These are phyloP conservation scores for Cosmorhoe ocellata DNA, from an alignment of 2,888 invertebrate genomes.

Conservation along the genomic window DNA sequence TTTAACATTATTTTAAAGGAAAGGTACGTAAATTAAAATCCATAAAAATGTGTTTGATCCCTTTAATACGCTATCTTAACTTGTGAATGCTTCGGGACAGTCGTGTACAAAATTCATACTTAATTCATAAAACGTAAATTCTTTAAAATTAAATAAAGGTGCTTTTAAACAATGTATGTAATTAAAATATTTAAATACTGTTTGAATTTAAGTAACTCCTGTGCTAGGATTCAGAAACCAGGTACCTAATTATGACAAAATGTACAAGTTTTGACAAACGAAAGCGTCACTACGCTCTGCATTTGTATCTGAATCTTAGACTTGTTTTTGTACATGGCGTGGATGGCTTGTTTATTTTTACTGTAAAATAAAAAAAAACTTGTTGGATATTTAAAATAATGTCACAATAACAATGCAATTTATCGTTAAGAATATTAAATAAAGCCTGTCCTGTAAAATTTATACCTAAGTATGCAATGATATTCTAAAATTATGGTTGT, in stretches of 20 bases:
- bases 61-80: slow-evolving; percentile 37
- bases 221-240: too few species aligned
- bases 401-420: background rate
- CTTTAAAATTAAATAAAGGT: slow-evolving; percentile 10
- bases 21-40: background rate
- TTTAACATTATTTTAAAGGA: slow-evolving; percentile 37
- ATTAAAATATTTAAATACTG: background rate
- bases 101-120: slow-evolving; percentile 22
- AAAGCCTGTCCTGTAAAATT: background rate
- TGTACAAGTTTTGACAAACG: too few species aligned
- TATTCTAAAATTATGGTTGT: slow-evolving; percentile 59
- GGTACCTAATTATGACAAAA: too few species aligned
- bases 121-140: background rate
- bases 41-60: slow-evolving; percentile 27
- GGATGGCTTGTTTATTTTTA: background rate
- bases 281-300: too few species aligned
- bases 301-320: too few species aligned
- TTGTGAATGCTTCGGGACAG: slow-evolving; percentile 10
- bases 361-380: too few species aligned
- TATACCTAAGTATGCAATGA: slow-evolving; percentile 18
- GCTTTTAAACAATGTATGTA: slow-evolving; percentile 8
- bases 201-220: slow-evolving; percentile 1
- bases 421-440: too few species aligned
- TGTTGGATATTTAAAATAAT: too few species aligned
- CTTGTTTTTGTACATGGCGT: slow-evolving; percentile 13